Conservation (phyloP, 2,797 vertebrate species). For the Poeciliopsis paucimaculata region DNA sequence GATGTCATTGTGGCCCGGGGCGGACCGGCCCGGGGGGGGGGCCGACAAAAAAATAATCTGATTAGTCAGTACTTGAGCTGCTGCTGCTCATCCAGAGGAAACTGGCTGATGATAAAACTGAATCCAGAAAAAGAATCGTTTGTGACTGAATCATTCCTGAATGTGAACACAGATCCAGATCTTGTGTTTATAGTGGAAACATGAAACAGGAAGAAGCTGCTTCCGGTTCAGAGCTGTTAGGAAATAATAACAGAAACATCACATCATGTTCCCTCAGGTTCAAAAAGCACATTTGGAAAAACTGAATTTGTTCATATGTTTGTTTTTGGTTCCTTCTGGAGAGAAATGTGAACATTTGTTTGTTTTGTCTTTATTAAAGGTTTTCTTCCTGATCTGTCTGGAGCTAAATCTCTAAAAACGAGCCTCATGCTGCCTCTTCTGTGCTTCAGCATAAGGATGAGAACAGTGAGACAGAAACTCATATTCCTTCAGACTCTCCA, state of each 20-base stretch:
- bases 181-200: neutral
- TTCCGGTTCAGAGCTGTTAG: neutral
- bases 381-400: neutral
- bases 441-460: neutral
- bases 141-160: neutral
- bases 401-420: neutral
- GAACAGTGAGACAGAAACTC: neutral
- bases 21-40: slow-evolving; percentile 5
- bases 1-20: slow-evolving; percentile 22
- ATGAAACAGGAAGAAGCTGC: neutral
- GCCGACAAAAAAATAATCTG: neutral
- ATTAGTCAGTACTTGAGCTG: neutral
- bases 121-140: neutral
- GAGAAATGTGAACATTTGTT: neutral
- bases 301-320: neutral
- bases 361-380: neutral
- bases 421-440: neutral
- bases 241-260: too few species aligned
- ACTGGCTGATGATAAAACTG: neutral
- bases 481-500: too few species aligned
- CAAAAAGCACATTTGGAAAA: neutral
- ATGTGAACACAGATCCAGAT: neutral
- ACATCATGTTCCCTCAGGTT: too few species aligned
- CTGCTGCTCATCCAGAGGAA: neutral
- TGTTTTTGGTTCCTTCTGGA: neutral